Base-by-base conservation (phyloP, 1,140 invertebrate genomes). In the Megalonaias nervosa region DNA sequence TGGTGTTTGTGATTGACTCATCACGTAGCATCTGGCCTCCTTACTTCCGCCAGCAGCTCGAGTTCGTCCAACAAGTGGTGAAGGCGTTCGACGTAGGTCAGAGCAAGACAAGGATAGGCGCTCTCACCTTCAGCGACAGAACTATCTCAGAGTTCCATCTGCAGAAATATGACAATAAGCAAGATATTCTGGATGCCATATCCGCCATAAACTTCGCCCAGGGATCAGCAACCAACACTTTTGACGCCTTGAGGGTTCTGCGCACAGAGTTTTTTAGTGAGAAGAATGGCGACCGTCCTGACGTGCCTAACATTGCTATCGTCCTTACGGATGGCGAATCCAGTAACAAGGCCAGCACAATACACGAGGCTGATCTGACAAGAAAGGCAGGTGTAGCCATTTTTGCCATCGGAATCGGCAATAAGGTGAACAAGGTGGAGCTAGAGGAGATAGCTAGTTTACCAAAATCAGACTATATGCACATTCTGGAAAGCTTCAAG, bases 1-100 rank as follows among this genome's bases (percentile, higher is more conserved):
- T 87, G 23, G 81, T 84, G 6, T 85, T 87, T 66, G 70, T 87
- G 23, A 80, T 87, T 26, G 85, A 87, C 68, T 74, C 82, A 17
- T 87, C 85, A 0, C 75, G 78, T 23, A 85, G 84, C 59, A 85
- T 87, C 61, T 82, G 80, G 76, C 15, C 0, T 15, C 65, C 64
- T 4, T 64, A 87, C 69, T 87, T 85, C 60, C 14, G 65, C 11
- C 48, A 67, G 23, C 76, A 82, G 77, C 61, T 85, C 16, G 23
- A 75, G 3, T 85, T 86, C 64, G 76, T 85, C 4, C 62, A 82
- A 21, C 65, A 81, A 38, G 58, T 85, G 2, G 69, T 82, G 19
- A 56, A 70, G 16, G 57, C 15, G 21, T 79, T 86, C 58, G 66
- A 77, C 48, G 74, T 86, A 6, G 75, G 73, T 0, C 69, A 69